Percentiles rank a stretch among this genome's conserved stretches.
Evolutionary conservation across 2,113 vertebrate species (phyloP).

Genomic region (Atlantisia rogersi): DNA sequence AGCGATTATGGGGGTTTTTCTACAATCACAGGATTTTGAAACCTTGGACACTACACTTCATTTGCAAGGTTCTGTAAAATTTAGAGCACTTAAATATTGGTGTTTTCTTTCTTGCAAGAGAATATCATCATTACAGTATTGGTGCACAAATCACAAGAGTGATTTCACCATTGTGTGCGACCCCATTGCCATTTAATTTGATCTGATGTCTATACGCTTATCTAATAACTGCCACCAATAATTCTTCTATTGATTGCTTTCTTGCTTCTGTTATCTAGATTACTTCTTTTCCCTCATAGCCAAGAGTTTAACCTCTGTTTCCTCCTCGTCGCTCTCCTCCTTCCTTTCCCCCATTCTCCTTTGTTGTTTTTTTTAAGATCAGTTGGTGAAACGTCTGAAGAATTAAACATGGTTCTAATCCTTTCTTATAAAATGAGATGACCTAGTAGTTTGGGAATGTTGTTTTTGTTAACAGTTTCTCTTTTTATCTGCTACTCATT

Average conservation of each 20-base stretch:
- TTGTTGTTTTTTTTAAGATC: background rate
- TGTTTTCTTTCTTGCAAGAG: background rate
- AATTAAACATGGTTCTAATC: background rate
- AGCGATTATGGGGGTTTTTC: background rate
- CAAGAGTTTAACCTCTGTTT: background rate
- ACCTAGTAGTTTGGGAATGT: background rate
- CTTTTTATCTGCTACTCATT: slow-evolving; percentile 32
- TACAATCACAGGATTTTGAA: background rate
- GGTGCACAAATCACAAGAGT: background rate
- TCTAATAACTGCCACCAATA: background rate
- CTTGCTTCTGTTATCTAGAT: background rate
- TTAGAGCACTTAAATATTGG: background rate
- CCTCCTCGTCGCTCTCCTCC: background rate
- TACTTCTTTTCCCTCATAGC: background rate
- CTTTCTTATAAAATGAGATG: background rate
- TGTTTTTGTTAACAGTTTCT: slow-evolving; percentile 4
- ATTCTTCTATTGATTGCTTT: background rate
- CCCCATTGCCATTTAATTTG: background rate
- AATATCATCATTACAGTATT: background rate
- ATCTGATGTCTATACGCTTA: background rate
- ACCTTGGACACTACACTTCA: background rate
- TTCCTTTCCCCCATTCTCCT: background rate
- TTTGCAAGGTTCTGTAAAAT: background rate
- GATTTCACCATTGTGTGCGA: fast-evolving
- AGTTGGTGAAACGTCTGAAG: background rate